Base-by-base conservation (phyloP, 2,888 invertebrate genomes). In the Megamerina dolium region DNA sequence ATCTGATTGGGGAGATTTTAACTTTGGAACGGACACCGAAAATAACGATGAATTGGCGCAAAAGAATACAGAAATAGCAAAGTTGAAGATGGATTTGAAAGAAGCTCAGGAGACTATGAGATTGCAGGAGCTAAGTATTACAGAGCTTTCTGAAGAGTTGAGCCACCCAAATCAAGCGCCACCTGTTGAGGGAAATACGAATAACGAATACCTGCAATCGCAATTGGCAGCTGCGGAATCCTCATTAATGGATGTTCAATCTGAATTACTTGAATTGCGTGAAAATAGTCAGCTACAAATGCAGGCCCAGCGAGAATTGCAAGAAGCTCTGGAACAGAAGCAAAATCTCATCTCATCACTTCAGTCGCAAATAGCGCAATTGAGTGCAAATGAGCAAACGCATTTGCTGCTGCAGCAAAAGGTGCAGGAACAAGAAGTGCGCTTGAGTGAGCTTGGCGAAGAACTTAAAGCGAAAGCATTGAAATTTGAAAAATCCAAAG, bases 401-500 rank as follows among this genome's bases (percentile, higher is more conserved):
- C n/a, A n/a, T n/a, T n/a, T n/a, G n/a, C n/a, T n/a, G n/a, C n/a
- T 80, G 4, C 72, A 69, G 49, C 53, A 64, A 16, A 61, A 77
- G 35, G 49, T 77, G 10, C 74, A 70, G 50, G 3, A 41, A 27
- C 12, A 18, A 8, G 65, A 75, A 63, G 64, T 73, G 43, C 46
- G 46, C 10, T 30, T 54, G 12, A 46, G 73, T 48, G 74, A 75
- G 34, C 57, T 78, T 43, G 73, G 75, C 46, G 63, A 64, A 4
- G 73, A 75, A 50, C 68, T 74, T 46, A 73, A 78, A 41, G 73
- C 74, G 17, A 75, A 76, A 45, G 66, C 71, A 8, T 70, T 77
- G 29, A 77, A 78, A 57, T 70, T 77, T 56, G 70, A 77, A 54
- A 67, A 76, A 58, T 68, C 77, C 43, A 68, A 72, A 63, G 56